Conservation (phyloP, 2,113 vertebrate species). For the Piprites chloris region DNA sequence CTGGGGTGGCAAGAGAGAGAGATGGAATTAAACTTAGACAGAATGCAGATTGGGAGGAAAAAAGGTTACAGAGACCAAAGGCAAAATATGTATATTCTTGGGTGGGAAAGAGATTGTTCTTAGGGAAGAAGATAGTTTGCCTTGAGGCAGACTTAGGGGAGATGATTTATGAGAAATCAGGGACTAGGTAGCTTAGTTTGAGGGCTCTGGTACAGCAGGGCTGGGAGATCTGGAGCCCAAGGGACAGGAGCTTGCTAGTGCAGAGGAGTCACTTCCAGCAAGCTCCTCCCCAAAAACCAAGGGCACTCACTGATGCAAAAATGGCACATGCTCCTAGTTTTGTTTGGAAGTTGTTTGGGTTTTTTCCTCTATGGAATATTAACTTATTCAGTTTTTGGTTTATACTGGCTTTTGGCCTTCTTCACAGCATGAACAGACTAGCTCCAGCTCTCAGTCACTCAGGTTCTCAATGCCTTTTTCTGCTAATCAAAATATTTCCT, state of each 20-base stretch:
- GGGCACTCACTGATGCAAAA: background rate
- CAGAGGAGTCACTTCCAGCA: background rate
- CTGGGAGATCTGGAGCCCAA: background rate
- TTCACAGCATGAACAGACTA: constrained; percentile 11
- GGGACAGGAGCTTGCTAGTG: background rate
- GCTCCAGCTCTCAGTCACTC: background rate
- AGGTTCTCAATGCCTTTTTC: constrained; percentile 4
- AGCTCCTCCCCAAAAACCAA: background rate
- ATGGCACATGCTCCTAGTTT: background rate
- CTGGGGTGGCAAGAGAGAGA: background rate
- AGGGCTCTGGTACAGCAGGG: background rate
- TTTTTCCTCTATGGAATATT: background rate
- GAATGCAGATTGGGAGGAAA: background rate
- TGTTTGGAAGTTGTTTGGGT: background rate
- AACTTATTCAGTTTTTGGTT: background rate
- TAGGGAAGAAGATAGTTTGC: background rate
- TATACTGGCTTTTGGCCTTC: constrained; percentile 8
- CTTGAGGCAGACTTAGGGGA: background rate
- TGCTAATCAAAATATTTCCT: constrained; percentile 32
- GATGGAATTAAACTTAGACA: background rate
- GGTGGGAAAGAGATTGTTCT: background rate
- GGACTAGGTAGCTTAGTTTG: background rate
- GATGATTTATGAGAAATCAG: background rate
- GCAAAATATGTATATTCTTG: background rate
- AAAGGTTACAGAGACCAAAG: background rate